phyloP scores from a whole-genome alignment of 2,113 vertebrate genomes.

The Poecile atricapillus region DNA sequence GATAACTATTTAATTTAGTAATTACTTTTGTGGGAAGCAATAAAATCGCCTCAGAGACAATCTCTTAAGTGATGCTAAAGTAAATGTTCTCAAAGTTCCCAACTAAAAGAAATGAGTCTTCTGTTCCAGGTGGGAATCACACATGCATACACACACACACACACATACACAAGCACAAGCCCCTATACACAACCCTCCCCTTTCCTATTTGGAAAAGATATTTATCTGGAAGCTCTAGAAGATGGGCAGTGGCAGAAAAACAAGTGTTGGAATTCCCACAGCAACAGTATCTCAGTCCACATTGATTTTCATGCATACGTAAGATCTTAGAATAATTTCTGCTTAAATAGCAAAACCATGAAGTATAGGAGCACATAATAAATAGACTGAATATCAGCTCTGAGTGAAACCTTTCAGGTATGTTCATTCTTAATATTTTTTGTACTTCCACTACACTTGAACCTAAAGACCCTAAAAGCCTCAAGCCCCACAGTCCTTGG shows the following conservation, averaged over 20 bases:
- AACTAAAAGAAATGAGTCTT: neutral
- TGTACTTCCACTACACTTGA: neutral
- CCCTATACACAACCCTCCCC: no score
- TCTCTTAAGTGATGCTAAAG: conserved; percentile 50
- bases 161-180: fast-evolving
- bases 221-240: neutral
- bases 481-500: neutral
- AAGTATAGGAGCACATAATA: neutral
- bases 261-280: neutral
- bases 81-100: conserved; percentile 27
- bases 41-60: conserved; percentile 52
- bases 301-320: neutral
- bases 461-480: neutral
- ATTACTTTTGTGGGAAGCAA: conserved; percentile 64
- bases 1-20: conserved; percentile 65
- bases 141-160: neutral
- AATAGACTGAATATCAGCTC: neutral
- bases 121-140: conserved; percentile 4
- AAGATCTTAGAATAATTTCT: neutral
- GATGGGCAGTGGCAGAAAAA: neutral
- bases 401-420: neutral
- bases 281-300: neutral
- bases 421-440: neutral
- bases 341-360: neutral
- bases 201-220: neutral